Conservation (phyloP, 2,113 vertebrate species). For the Atractosteus spatula region DNA sequence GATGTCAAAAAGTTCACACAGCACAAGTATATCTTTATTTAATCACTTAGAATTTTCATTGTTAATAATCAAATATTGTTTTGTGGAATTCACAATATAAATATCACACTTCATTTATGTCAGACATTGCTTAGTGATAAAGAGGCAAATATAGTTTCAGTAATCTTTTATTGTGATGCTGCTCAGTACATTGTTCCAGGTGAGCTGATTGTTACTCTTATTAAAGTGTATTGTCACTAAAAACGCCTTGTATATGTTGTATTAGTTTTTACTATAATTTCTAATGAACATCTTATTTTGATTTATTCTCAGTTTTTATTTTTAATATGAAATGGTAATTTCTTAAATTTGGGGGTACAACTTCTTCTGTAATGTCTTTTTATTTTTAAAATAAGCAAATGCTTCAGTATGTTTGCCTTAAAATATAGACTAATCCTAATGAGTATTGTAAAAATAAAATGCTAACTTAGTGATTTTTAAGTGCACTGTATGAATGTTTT, state of each 20-base stretch:
- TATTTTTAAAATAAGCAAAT: conserved; percentile 70
- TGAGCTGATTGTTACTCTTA: conserved; percentile 58
- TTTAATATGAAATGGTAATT: conserved; percentile 57
- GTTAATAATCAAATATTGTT: conserved; percentile 63
- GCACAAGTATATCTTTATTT: conserved; percentile 56
- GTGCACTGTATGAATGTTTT: conserved; percentile 54
- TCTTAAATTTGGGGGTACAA: conserved; percentile 66
- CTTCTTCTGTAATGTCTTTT: conserved; percentile 65
- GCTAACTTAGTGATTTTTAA: conserved; percentile 55
- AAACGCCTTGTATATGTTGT: conserved; percentile 65
- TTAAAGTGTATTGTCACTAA: conserved; percentile 61
- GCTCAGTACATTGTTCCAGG: conserved; percentile 61
- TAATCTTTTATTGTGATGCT: conserved; percentile 65
- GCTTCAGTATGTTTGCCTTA: conserved; percentile 89
- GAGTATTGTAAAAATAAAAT: conserved; percentile 76
- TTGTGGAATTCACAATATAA: conserved; percentile 66
- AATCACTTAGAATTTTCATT: conserved; percentile 60
- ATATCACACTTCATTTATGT: conserved; percentile 43
- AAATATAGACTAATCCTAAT: conserved; percentile 75
- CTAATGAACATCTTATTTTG: conserved; percentile 62
- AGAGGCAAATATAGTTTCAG: conserved; percentile 62
- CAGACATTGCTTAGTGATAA: conserved; percentile 63
- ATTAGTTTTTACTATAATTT: conserved; percentile 64
- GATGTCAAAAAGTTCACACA: conserved; percentile 35
- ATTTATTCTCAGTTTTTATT: conserved; percentile 26